These are phyloP conservation scores for Smutsia gigantea DNA, from an alignment of 2,797 vertebrate genomes.

Conservation along the genomic window DNA sequence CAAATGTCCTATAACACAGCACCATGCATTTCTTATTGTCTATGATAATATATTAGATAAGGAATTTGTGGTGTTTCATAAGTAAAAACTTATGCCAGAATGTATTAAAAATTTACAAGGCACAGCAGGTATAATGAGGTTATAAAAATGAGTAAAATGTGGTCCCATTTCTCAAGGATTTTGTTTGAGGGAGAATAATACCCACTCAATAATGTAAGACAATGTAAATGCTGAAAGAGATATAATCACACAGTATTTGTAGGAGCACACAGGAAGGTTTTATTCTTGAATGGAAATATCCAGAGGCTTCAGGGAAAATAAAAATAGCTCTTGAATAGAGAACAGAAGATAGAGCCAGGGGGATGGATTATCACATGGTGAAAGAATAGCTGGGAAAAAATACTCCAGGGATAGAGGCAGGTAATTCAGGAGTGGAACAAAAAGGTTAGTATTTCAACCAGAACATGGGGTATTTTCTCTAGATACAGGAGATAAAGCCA, in stretches of 20 bases:
- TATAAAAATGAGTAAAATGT: conserved; percentile 62
- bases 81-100: conserved; percentile 35
- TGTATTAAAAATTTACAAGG: conserved; percentile 49
- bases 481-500: neutral
- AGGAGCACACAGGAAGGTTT: neutral
- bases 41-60: conserved; percentile 30
- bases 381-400: neutral
- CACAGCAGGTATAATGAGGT: conserved; percentile 16
- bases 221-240: neutral
- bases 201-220: neutral
- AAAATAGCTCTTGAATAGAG: neutral
- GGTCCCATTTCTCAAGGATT: neutral
- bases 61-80: neutral
- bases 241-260: neutral
- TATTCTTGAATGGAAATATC: conserved; percentile 3
- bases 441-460: neutral
- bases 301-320: neutral
- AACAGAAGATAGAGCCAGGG: neutral
- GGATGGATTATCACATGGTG: neutral
- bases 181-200: conserved; percentile 45
- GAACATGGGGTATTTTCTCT: neutral
- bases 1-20: neutral
- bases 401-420: neutral
- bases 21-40: neutral
- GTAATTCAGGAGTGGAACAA: neutral